Evolutionary conservation across 2,113 vertebrate species (phyloP).

Genomic region (Bujurquina vittata): DNA sequence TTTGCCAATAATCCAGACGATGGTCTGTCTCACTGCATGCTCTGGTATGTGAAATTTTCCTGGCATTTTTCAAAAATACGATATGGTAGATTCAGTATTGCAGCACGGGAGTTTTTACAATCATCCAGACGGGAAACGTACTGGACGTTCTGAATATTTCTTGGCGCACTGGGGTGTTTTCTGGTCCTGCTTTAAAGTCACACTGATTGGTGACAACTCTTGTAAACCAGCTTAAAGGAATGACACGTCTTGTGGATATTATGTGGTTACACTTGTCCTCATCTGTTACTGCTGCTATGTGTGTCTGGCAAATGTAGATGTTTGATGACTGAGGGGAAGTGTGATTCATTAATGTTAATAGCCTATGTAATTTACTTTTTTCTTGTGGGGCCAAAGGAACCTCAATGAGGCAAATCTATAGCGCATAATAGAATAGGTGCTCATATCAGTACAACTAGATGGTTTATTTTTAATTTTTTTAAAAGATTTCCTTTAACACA

Average conservation of each 20-base stretch:
- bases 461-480: background rate
- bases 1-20: background rate
- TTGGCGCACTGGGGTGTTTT: background rate
- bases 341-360: background rate
- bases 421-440: background rate
- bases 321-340: background rate
- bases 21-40: slow-evolving; percentile 1
- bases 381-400: background rate
- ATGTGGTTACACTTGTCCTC: slow-evolving; percentile 2
- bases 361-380: background rate
- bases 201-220: background rate
- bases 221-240: background rate
- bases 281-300: background rate
- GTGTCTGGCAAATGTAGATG: background rate
- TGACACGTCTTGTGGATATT: background rate
- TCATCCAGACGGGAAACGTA: slow-evolving; percentile 14
- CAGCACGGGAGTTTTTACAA: slow-evolving; percentile 15
- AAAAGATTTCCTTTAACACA: background rate
- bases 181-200: slow-evolving; percentile 8
- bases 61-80: slow-evolving; percentile 38
- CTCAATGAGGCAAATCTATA: background rate
- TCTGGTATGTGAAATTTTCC: background rate
- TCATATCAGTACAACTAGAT: background rate
- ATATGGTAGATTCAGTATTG: background rate
- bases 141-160: background rate